Base-by-base conservation (phyloP, 2,113 vertebrate genomes). In the Zosterops borbonicus region DNA sequence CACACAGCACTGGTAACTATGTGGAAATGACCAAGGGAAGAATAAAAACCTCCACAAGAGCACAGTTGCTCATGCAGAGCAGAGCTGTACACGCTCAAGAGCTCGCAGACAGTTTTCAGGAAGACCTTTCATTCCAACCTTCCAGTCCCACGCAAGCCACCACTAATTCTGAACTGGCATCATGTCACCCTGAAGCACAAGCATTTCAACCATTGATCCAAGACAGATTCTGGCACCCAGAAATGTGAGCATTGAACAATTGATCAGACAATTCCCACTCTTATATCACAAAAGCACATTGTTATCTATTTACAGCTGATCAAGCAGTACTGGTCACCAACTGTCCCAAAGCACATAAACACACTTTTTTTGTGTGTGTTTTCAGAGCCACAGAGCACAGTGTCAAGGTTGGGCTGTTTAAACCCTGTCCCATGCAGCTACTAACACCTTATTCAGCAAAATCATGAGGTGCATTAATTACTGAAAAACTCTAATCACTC, bases 261-360 rank as follows among this genome's bases (percentile, higher is more conserved):
- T 14, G 88, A 95, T 95, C 64, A 29, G 90, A 95, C 96, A 94
- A 92, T 94, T 94, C 80, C 86, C 78, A 85, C 95, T 95, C 94
- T 87, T 75, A 62, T 87, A 94, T 79, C 95, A 97, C 96, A 97
- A 97, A 93, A 96, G 96, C 87, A 95, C 95, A 94, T 92, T 96
- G 96, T 96, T 95, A 47, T 79, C 95, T 44, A 24, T 39, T 89
- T 89, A 53, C 91, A 97, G 91, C 94, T 94, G 96, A 96, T 95
- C 42, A 11, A 47, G 91, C 96, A 94, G 94, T 96, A 59, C 96
- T 94, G 96, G 92, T 97, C 94, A 94, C 92, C 87, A 94, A 89
- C 91, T 4, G 71, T n/a, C 79, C 92, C 96, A 80, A 85, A 93
- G 86, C 92, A 47, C 2, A 89, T 3, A 29, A 93, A 87, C 58